Base-by-base conservation (phyloP, 2,113 vertebrate genomes). In the Antechinus flavipes region DNA sequence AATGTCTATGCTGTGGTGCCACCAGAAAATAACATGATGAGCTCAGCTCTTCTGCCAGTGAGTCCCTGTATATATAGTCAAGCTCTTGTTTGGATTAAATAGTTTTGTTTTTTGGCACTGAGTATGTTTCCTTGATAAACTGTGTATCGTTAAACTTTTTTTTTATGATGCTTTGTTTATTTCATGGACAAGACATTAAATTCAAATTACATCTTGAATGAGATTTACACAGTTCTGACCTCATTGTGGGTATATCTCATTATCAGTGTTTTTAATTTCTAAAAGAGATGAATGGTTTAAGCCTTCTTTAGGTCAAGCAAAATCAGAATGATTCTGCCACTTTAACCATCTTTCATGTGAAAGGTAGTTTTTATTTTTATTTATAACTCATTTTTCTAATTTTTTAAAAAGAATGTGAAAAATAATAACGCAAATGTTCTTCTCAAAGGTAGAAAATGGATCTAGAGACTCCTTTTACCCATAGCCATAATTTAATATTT, bases 121-220 rank as follows among this genome's bases (percentile, higher is more conserved):
- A 90, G 47, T 96, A 93, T 2, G 54, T 98, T 97, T 97, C 95
- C 96, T 98, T 97, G 97, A 98, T 98, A 98, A 94, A 97, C 93
- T 91, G 61, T 95, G n/a, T 58, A 95, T 95, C 96, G 93, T 97
- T 97, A 96, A 95, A 95, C 90, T 93, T 96, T 98, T 42, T 42
- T 56, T 94, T 97, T 94, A 98, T 46, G 42, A 92, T 89, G 49
- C 46, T 98, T 98, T 98, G 97, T 98, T 98, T 98, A 97, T 97
- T 98, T 98, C 93, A 97, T 53, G 68, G 97, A 94, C 52, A 97
- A 98, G 91, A 89, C 95, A 95, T 98, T 98, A 97, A 94, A 98
- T 98, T 97, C 96, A 98, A 98, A 98, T 98, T 97, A 96, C 14
- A 56, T 94, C 91, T 96, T 97, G 95, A 98, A 97, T 95, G 52